Base-by-base conservation (phyloP, 2,888 invertebrate genomes). In the Incurvaria masculella region DNA sequence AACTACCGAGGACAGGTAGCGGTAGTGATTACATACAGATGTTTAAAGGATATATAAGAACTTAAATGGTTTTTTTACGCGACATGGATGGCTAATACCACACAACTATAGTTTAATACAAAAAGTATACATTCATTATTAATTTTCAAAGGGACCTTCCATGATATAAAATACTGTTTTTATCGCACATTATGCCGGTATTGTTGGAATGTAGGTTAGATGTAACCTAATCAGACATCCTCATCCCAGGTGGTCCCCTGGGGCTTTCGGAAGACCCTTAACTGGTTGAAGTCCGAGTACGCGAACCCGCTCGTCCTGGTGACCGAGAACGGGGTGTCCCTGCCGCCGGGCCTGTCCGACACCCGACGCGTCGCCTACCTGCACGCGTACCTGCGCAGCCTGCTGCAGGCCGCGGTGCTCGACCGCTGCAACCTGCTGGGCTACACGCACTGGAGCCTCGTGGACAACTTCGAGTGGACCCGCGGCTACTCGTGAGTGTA, bases 401-500 rank as follows among this genome's bases (percentile, higher is more conserved):
- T 83, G 16, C 65, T 78, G 41, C 57, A 65, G 2, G 82, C 83
- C 1, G 59, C 86, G 0, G 55, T 60, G 0, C 69, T 78, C 33
- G 85, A 86, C 60, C 78, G 79, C 0, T 84, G 83, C 52, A 72
- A 73, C 45, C 79, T 88, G 1, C 61, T 72, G 8, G 88, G 85
- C 0, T 93, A 91, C 60, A 82, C 87, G 0, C 82, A 85, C 47
- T 91, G 91, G 90, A 87, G 87, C 53, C 66, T 93, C 16, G 79
- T 92, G 67, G 92, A 94, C 59, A 89, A 89, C 61, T 89, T 87
- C 65, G 91, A 93, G 64, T 92, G 91, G 91, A 75, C 78, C 50
- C 74, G 80, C 41, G 92, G 91, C 21, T 91, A 81, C 61, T 82
- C 83, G 82, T 87, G 52, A 72, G 75, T 70, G n/a, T n/a, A n/a